A percentile compares a stretch with the other conserved stretches of the same genome.
These are phyloP conservation scores for Euleptes europaea DNA, from an alignment of 2,113 vertebrate genomes.

Conservation along the genomic window DNA sequence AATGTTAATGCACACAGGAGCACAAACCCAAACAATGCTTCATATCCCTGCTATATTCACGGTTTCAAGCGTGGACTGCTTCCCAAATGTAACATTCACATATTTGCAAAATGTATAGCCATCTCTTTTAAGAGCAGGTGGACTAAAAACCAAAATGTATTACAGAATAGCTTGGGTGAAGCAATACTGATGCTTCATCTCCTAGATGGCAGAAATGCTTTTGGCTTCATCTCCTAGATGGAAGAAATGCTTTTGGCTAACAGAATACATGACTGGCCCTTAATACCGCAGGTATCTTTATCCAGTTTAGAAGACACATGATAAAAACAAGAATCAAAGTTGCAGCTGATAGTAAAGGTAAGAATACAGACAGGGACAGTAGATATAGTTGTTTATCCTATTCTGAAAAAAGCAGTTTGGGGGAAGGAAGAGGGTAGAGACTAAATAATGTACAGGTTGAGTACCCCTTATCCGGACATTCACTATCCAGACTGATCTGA, in stretches of 20 bases:
- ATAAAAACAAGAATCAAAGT: not conserved
- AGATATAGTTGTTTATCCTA: not conserved
- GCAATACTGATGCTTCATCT: not conserved
- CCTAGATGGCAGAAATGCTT: not conserved
- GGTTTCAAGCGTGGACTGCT: not conserved
- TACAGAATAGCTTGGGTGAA: not conserved
- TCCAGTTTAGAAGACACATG: not conserved
- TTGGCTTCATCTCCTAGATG: not conserved
- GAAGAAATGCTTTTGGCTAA: not conserved
- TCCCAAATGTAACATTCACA: not conserved
- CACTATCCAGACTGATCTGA: too few species aligned
- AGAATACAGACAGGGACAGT: not conserved
- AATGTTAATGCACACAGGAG: too few species aligned
- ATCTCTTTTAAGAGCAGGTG: not conserved
- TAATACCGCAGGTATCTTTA: not conserved
- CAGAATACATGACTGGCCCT: not conserved
- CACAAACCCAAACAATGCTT: not conserved
- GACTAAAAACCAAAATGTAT: not conserved
- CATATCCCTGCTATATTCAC: too few species aligned
- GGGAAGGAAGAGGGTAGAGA: not conserved
- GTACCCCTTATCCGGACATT: too few species aligned
- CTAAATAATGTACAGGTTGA: too few species aligned
- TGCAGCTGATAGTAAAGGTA: too few species aligned
- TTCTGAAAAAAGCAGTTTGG: not conserved
- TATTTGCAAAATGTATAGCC: not conserved